phyloP scores from a whole-genome alignment of 2,888 invertebrate genomes.

The Sialis lutaria region DNA sequence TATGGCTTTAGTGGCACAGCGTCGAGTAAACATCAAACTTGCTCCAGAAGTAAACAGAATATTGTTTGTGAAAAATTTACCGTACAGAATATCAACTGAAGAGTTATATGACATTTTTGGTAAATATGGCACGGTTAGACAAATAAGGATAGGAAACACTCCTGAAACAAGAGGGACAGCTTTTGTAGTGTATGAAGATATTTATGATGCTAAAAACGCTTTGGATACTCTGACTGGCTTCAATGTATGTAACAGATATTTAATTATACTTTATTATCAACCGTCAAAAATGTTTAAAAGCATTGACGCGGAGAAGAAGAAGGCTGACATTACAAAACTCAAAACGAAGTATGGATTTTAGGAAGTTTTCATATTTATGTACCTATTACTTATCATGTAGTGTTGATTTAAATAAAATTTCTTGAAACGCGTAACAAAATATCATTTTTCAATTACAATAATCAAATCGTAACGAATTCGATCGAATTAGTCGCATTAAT shows the following conservation, averaged over 20 bases:
- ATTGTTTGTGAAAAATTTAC: conserved; percentile 89
- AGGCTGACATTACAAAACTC: conserved; percentile 86
- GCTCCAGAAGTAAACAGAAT: conserved; percentile 98
- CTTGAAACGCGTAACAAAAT: no score
- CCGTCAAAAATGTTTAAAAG: conserved; percentile 91
- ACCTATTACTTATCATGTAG: no score
- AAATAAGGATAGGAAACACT: conserved; percentile 95
- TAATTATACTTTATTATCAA: conserved; percentile 98
- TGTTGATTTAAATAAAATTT: no score
- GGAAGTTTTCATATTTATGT: not conserved
- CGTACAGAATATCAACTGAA: conserved; percentile 98
- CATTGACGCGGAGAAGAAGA: conserved; percentile 79
- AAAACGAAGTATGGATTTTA: conserved; percentile 84
- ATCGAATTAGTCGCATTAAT: no score
- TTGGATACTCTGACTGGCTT: conserved; percentile 98
- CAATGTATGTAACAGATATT: conserved; percentile 95
- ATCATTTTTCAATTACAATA: no score
- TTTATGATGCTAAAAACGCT: conserved; percentile 99
- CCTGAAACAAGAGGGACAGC: conserved; percentile 97
- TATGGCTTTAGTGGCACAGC: not conserved
- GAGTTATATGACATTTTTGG: conserved; percentile 99
- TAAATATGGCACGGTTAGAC: conserved; percentile 97
- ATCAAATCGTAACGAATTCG: no score
- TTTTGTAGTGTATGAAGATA: conserved; percentile 98
- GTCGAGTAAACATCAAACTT: conserved; percentile 60